A percentile compares a stretch with the other conserved stretches of the same genome.
phyloP scores from a whole-genome alignment of 1,140 invertebrate genomes.

The Microvelia longipes region DNA sequence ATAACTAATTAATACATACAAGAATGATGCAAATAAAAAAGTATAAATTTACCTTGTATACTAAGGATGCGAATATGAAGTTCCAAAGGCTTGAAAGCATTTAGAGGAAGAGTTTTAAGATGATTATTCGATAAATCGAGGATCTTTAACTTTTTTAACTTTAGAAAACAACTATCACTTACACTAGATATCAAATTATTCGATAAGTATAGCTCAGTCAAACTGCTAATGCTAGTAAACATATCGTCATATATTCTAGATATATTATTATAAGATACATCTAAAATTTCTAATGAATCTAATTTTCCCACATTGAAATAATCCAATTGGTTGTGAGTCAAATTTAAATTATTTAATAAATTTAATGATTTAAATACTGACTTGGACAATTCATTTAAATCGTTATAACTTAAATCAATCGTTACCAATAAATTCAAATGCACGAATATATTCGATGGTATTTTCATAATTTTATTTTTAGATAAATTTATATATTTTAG shows the following conservation, averaged over 20 bases:
- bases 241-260: constrained; percentile 56
- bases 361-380: constrained; percentile 65
- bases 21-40: too few species aligned
- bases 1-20: too few species aligned
- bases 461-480: constrained; percentile 56
- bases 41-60: constrained; percentile 68
- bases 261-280: constrained; percentile 71
- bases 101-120: constrained; percentile 65
- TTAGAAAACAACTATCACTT: constrained; percentile 57
- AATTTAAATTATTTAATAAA: constrained; percentile 53
- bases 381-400: constrained; percentile 65
- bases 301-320: constrained; percentile 65
- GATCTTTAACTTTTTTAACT: constrained; percentile 58
- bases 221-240: constrained; percentile 53
- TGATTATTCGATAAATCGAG: constrained; percentile 69
- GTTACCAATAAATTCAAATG: constrained; percentile 56
- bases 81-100: constrained; percentile 57
- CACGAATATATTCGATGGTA: constrained; percentile 71
- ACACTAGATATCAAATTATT: constrained; percentile 68
- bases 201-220: constrained; percentile 59
- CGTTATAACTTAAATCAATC: constrained; percentile 68
- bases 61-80: constrained; percentile 59
- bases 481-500: constrained; percentile 56
- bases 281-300: constrained; percentile 55
- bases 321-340: constrained; percentile 64